Evolutionary conservation across 1,140 invertebrate species (phyloP), one percentile per base, ranked within the genome.

Genomic region (Pachyrhynchus sulphureomaculatus): DNA sequence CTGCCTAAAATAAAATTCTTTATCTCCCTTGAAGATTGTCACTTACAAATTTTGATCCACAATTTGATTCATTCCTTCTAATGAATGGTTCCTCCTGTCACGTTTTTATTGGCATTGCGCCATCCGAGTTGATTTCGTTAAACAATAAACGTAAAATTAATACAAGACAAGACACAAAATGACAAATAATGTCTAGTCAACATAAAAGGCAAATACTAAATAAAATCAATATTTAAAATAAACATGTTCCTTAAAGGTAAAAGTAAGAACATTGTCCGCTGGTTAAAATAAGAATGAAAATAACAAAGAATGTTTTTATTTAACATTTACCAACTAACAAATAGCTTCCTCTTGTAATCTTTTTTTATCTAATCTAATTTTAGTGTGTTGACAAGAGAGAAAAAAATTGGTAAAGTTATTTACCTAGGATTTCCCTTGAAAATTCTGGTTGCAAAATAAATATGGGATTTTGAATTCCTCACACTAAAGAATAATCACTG

Each of bases 31-130:
- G 15, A 4, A 53, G 34, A 41, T 10, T 53, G 34, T 41, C 37
- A 41, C 23, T 21, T 3, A 24, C 23, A 24, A 17, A 29, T 47
- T 39, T 32, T 29, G 15, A 36, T 6, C 18, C 10, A 47, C 10
- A 47, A 15, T 18, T 29, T 56, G 42, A 45, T 45, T 54, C 37
- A 54, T 42, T 54, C 20, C 20, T 42, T 45, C n/a, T 24, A 44
- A 56, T 6, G 15, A 48, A 32, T 20, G 48, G 21, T 17, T 23
- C 20, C 24, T 36, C 24, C 18, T 41, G n/a, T n/a, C 42, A 24
- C 37, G 23, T 36, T 57, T 49, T 18, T 48, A 48, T 49, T 52
- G 48, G 52, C 41, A 60, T 52, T 60, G 48, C 52, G 39, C 55
- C 59, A 53, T 32, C 17, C 39, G 42, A 24, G 51, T 54, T 36